These are phyloP conservation scores for Coleophora deauratella DNA, from an alignment of 2,888 invertebrate genomes.

Conservation along the genomic window DNA sequence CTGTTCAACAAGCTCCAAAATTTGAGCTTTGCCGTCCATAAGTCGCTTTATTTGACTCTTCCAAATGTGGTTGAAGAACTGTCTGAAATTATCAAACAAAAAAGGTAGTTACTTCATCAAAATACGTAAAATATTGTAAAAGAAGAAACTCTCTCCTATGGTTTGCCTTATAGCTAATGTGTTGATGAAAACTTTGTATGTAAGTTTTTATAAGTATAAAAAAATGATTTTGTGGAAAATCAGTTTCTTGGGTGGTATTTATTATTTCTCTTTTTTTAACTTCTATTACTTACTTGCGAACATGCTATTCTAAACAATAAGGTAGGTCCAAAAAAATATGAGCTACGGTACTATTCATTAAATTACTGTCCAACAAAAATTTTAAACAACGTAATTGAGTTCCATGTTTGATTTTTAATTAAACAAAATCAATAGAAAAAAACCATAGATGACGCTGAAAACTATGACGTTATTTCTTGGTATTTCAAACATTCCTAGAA, in stretches of 20 bases:
- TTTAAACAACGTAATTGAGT: too few species aligned
- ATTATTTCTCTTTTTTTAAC: not conserved
- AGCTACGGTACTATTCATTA: too few species aligned
- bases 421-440: too few species aligned
- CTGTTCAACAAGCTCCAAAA: conserved; percentile 89
- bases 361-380: too few species aligned
- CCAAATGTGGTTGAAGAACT: conserved; percentile 88
- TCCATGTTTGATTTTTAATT: too few species aligned
- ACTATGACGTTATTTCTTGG: too few species aligned
- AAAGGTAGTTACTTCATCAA: too few species aligned
- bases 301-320: too few species aligned
- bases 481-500: too few species aligned
- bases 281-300: too few species aligned
- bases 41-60: conserved; percentile 83
- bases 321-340: too few species aligned
- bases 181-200: not conserved
- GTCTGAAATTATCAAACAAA: conserved; percentile 51
- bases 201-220: not conserved
- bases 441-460: too few species aligned
- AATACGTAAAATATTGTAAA: not conserved
- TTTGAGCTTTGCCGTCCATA: conserved; percentile 85
- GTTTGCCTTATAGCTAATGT: not conserved
- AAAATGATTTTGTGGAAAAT: not conserved
- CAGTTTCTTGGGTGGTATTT: not conserved
- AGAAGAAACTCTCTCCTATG: not conserved